These are phyloP conservation scores for Muscina levida DNA, from an alignment of 2,888 invertebrate genomes.

Conservation along the genomic window DNA sequence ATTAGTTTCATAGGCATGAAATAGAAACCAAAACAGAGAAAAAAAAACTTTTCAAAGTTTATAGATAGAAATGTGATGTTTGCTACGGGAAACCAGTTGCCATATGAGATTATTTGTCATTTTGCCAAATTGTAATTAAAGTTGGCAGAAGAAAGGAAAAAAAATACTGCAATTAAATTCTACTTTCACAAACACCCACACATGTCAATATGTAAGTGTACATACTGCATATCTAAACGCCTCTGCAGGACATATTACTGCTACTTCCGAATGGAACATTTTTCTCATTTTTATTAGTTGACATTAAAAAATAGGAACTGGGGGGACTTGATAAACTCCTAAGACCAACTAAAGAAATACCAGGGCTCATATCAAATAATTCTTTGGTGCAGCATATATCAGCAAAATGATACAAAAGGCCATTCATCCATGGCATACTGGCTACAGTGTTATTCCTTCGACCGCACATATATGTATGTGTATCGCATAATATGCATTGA, in stretches of 20 bases:
- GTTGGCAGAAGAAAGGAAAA: background rate
- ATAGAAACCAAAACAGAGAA: no score
- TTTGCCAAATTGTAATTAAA: constrained; percentile 33
- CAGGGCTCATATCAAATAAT: background rate
- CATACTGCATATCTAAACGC: no score
- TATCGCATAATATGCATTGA: no score
- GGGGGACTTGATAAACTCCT: constrained; percentile 8
- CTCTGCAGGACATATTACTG: no score
- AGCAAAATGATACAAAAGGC: background rate
- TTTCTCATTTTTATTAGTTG: background rate
- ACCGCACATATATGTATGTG: background rate
- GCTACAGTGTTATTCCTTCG: no score
- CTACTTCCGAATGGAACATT: background rate
- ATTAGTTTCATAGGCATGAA: no score
- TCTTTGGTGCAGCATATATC: background rate
- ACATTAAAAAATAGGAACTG: background rate
- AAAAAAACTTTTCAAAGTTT: no score
- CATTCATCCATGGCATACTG: background rate
- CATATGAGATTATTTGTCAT: constrained; percentile 23
- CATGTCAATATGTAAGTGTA: no score
- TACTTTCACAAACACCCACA: background rate
- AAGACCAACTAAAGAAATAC: constrained; percentile 17
- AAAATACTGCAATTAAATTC: background rate
- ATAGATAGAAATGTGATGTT: no score
- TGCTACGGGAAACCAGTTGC: no score